phyloP scores from a whole-genome alignment of 2,888 invertebrate species.

The Junonia oenone region DNA sequence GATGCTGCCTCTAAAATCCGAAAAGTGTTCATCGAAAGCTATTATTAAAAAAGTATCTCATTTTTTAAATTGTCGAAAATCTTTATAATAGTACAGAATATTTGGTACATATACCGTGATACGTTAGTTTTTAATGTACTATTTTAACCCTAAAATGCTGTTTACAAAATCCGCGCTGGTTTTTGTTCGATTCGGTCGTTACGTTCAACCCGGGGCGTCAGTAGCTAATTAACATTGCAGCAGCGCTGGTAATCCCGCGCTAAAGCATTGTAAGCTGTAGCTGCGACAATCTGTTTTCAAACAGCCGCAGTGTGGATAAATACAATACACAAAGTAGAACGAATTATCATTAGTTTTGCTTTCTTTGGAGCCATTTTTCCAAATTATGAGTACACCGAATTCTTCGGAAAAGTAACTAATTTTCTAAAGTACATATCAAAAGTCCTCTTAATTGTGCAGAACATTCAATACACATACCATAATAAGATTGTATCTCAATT shows the following conservation, averaged over 20 bases:
- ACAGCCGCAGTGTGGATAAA: background rate
- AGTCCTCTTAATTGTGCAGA: no score
- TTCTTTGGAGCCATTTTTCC: background rate
- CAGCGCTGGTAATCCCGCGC: constrained; percentile 13
- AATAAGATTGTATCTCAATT: no score
- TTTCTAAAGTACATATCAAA: no score
- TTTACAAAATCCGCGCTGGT: background rate
- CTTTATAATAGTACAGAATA: no score
- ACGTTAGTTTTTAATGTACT: no score
- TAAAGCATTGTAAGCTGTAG: constrained; percentile 16
- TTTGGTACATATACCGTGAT: no score
- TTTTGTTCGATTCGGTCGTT: constrained; percentile 4
- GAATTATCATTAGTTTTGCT: background rate
- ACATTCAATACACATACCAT: no score
- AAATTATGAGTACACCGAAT: background rate
- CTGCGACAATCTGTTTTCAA: constrained; percentile 18
- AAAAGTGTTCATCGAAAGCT: no score
- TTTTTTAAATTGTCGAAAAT: no score
- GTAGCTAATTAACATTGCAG: constrained; percentile 18
- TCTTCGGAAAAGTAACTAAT: no score
- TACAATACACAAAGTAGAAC: background rate
- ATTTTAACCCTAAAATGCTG: background rate
- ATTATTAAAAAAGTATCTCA: no score
- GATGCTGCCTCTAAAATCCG: no score
- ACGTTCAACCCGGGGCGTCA: background rate